Evolutionary conservation across 2,797 vertebrate species (phyloP).

Genomic region (Acestrorhynchus altus): DNA sequence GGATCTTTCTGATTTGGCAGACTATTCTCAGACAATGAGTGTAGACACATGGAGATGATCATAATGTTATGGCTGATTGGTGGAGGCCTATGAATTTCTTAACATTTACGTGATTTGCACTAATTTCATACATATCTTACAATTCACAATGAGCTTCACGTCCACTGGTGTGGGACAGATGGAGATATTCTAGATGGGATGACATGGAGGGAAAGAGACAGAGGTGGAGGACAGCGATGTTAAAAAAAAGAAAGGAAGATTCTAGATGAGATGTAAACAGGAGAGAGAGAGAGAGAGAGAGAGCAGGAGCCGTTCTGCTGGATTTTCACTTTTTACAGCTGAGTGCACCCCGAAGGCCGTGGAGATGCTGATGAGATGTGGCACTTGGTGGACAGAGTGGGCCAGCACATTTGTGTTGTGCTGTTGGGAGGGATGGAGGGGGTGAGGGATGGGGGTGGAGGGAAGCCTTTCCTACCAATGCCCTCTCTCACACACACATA

Average conservation of each 20-base stretch:
- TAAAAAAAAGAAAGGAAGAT: background rate
- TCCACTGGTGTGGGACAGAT: no score
- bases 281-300: background rate
- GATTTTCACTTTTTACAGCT: slow-evolving; percentile 32
- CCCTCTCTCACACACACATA: background rate
- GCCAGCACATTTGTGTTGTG: slow-evolving; percentile 11
- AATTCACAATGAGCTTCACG: no score
- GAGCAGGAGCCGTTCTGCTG: background rate
- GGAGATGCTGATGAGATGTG: slow-evolving; percentile 44
- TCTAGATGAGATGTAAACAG: background rate
- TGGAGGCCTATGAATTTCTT: no score
- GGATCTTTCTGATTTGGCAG: no score
- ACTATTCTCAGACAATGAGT: no score
- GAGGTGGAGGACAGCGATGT: background rate
- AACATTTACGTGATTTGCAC: no score
- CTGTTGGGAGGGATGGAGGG: slow-evolving; percentile 1
- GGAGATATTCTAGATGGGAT: no score
- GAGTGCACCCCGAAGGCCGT: slow-evolving; percentile 32
- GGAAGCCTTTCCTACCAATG: background rate
- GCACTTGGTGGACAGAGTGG: slow-evolving; percentile 34
- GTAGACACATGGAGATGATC: no score
- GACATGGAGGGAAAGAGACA: background rate
- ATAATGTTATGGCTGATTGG: no score
- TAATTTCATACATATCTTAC: no score
- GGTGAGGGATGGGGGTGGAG: background rate